These are phyloP conservation scores for Clupea harengus DNA, from an alignment of 2,113 vertebrate genomes.

Conservation along the genomic window DNA sequence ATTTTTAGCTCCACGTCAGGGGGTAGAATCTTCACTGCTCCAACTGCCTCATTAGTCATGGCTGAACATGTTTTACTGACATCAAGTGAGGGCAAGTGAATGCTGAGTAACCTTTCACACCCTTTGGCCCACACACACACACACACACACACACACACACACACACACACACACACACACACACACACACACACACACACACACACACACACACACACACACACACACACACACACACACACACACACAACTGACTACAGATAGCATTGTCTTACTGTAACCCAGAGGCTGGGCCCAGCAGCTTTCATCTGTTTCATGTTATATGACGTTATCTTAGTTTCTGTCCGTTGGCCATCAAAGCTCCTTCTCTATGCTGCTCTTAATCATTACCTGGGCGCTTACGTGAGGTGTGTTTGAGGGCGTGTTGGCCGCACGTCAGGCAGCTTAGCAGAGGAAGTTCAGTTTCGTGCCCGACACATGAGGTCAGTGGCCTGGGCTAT, in stretches of 20 bases:
- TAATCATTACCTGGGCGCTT: background rate
- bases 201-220: no score
- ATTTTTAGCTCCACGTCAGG: background rate
- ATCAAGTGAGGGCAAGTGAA: background rate
- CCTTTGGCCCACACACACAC: background rate
- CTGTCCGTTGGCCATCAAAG: background rate
- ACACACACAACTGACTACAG: background rate
- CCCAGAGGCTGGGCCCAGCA: background rate
- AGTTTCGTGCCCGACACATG: background rate
- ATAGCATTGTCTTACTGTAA: background rate
- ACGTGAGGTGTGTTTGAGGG: background rate
- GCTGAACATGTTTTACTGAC: background rate
- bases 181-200: background rate
- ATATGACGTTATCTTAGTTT: background rate
- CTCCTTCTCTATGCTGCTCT: background rate
- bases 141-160: background rate
- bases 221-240: background rate
- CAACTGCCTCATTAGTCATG: background rate
- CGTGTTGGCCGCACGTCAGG: background rate
- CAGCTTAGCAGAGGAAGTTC: background rate
- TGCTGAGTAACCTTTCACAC: background rate
- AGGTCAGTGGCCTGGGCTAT: background rate
- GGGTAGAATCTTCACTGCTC: background rate
- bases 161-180: background rate
- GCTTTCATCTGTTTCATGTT: background rate